Base-by-base conservation (phyloP, 2,797 vertebrate genomes). In the Argya squamiceps region DNA sequence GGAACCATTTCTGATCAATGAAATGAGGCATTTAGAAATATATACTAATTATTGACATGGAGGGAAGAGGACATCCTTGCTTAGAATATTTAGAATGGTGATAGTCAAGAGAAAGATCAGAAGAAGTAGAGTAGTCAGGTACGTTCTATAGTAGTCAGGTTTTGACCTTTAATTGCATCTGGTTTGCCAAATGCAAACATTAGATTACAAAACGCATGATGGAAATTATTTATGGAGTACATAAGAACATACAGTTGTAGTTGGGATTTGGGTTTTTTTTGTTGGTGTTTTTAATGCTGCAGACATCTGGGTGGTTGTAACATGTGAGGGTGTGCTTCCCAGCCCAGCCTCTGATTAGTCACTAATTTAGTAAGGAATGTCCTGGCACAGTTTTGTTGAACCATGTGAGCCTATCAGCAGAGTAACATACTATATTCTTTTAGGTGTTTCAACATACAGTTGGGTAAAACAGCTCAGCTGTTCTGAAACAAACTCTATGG, bases 291-390 rank as follows among this genome's bases (percentile, higher is more conserved):
- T 50, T 71, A 26, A 4, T 34, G 92, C 58, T 93, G 93, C 92
- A 82, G 74, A 88, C 22, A 73, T 96, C 96, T 77, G 84, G 59
- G 58, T 95, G 58, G 64, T 96, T 96, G 96, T 95, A 93, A 96
- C 96, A 97, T 37, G 36, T 94, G 95, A 97, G 97, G 97, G 97
- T 97, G 98, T 98, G 97, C 88, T 96, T 95, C 91, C 63, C 73
- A 77, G 88, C 71, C 58, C 73, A 49, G 53, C 95, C 78, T 96
- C 96, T 98, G 97, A 98, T 98, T 98, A 98, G 98, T 96, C 92
- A 75, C 96, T 77, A 79, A 95, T 89, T 95, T 95, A 95, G 92
- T 82, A 77, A 93, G 97, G 97, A 97, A 97, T 97, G 89, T 97
- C 91, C 96, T 97, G 76, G 94, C 97, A 94, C 71, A 15, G 68